Evolutionary conservation across 2,797 vertebrate genomes (phyloP).

Genomic region (Sciaenops ocellatus): DNA sequence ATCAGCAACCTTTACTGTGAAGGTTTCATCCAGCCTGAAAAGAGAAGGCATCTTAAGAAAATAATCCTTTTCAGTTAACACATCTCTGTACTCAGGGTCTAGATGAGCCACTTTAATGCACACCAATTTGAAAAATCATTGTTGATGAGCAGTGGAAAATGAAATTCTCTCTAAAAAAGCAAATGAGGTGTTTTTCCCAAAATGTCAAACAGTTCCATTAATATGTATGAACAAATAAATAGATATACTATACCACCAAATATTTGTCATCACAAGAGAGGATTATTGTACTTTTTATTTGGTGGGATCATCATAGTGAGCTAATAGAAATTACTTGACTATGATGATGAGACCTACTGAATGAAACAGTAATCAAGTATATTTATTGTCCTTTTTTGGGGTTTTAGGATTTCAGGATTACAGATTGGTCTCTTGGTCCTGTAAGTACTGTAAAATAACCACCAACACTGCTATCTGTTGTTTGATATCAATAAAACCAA

Average conservation of each 20-base stretch:
- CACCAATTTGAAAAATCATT: background rate
- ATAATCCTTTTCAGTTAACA: background rate
- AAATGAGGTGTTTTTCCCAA: background rate
- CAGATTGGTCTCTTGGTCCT: background rate
- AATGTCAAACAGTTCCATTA: background rate
- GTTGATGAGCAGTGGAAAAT: background rate
- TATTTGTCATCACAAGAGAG: background rate
- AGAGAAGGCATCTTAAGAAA: background rate
- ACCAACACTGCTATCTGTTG: background rate
- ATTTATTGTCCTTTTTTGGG: background rate
- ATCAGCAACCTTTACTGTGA: constrained; percentile 96
- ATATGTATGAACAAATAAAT: background rate
- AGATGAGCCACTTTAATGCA: background rate
- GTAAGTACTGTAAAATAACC: background rate
- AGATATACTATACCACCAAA: background rate
- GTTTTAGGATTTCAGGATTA: background rate
- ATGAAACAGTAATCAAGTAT: background rate
- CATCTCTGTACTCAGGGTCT: background rate
- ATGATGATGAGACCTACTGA: background rate
- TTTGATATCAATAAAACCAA: background rate
- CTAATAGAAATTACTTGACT: no score
- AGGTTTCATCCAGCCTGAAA: constrained; percentile 92
- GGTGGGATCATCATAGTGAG: background rate
- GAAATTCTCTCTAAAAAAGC: background rate
- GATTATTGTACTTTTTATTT: background rate